Conservation (phyloP, 1,140 invertebrate species). For the Drosophila parvula region DNA sequence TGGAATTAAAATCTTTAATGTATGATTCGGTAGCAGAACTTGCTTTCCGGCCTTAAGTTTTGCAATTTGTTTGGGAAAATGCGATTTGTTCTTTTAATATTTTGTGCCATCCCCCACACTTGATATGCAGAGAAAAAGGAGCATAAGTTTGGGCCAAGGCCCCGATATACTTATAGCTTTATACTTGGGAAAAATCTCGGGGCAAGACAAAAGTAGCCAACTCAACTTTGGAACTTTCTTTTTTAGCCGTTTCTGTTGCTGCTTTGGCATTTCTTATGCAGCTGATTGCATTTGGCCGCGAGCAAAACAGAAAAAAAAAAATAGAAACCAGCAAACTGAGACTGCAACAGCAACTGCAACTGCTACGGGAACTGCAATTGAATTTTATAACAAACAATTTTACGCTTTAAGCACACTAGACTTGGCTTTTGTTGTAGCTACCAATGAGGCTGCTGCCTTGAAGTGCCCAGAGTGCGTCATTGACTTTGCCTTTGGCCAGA, state of each 20-base stretch:
- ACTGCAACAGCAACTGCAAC: conserved; percentile 16
- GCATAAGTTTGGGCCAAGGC: conserved; percentile 25
- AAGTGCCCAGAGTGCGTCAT: conserved; percentile 57
- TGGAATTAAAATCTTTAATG: too few species aligned
- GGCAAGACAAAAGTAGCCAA: conserved; percentile 61
- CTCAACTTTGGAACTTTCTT: conserved; percentile 47
- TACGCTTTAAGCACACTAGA: conserved; percentile 78
- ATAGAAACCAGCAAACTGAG: conserved; percentile 15
- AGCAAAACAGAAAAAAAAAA: conserved; percentile 22
- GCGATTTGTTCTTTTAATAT: conserved; percentile 18
- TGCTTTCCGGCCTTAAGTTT: neutral
- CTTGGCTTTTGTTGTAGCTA: conserved; percentile 46
- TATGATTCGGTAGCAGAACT: neutral
- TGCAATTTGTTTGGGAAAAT: conserved; percentile 9
- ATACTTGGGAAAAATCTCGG: conserved; percentile 53
- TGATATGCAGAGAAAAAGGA: conserved; percentile 40
- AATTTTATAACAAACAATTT: conserved; percentile 83
- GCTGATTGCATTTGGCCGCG: conserved; percentile 69
- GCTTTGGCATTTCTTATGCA: conserved; percentile 55
- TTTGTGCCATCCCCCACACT: conserved; percentile 3
- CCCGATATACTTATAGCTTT: conserved; percentile 46
- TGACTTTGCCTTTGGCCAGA: conserved; percentile 76
- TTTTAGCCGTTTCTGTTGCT: conserved; percentile 33
- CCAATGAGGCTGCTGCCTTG: conserved; percentile 45
- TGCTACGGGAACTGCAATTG: conserved; percentile 57